Evolutionary conservation across 2,113 vertebrate species (phyloP).

Genomic region (Boulengeromyrus knoepffleri): DNA sequence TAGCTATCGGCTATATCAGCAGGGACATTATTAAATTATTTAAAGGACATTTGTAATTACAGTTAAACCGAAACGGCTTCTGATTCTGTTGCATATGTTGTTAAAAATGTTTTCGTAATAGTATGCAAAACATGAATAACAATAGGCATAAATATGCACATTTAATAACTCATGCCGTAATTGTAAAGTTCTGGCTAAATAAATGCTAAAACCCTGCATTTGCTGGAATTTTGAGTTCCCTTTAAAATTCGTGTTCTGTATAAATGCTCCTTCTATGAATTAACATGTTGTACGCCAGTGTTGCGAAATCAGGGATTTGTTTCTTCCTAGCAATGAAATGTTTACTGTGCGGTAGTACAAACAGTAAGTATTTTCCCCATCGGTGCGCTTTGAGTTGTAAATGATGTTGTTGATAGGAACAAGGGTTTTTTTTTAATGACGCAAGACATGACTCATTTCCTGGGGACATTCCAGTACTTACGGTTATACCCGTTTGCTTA

Average conservation of each 20-base stretch:
- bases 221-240: neutral
- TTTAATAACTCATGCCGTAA: neutral
- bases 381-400: neutral
- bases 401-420: neutral
- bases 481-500: neutral
- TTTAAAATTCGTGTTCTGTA: neutral
- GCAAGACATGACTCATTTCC: conserved; percentile 5
- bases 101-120: neutral
- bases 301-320: neutral
- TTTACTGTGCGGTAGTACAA: neutral
- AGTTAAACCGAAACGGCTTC: neutral
- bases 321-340: neutral
- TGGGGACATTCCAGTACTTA: neutral
- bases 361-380: neutral
- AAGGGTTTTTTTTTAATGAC: neutral
- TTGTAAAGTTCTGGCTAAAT: neutral
- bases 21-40: neutral
- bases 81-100: neutral
- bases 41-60: neutral
- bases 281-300: neutral
- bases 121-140: neutral
- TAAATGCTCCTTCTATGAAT: neutral
- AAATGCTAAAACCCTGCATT: neutral
- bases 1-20: neutral
- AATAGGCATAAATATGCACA: neutral